These are phyloP conservation scores for Camelus bactrianus DNA, from an alignment of 2,113 vertebrate genomes.

Conservation along the genomic window DNA sequence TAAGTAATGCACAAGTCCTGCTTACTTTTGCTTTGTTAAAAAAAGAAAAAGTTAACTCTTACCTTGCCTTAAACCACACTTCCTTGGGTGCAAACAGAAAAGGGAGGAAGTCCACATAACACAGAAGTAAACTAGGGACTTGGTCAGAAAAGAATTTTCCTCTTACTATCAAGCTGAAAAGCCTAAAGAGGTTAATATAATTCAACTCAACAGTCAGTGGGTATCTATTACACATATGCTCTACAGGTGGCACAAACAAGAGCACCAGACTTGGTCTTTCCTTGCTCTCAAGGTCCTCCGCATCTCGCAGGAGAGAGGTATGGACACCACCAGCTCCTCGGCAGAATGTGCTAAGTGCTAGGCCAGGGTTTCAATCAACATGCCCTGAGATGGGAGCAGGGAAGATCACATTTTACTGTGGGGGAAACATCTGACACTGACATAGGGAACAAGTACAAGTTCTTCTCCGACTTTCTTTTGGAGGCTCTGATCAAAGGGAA, in stretches of 20 bases:
- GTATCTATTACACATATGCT: neutral
- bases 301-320: neutral
- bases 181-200: neutral
- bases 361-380: neutral
- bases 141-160: conserved; percentile 49
- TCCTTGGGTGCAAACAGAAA: neutral
- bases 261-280: neutral
- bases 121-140: neutral
- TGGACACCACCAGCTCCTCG: neutral
- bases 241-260: neutral
- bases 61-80: neutral
- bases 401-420: neutral
- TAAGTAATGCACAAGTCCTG: neutral
- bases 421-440: neutral
- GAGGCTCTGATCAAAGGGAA: neutral
- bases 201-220: neutral
- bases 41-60: neutral
- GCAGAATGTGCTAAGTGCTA: neutral
- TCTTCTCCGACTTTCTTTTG: neutral
- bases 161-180: conserved; percentile 35
- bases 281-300: neutral
- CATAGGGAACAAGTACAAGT: neutral
- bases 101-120: neutral
- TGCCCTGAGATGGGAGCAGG: neutral
- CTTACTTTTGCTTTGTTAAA: conserved; percentile 9